These are phyloP conservation scores for Sipha maydis DNA, from an alignment of 2,888 invertebrate species.

Conservation along the genomic window DNA sequence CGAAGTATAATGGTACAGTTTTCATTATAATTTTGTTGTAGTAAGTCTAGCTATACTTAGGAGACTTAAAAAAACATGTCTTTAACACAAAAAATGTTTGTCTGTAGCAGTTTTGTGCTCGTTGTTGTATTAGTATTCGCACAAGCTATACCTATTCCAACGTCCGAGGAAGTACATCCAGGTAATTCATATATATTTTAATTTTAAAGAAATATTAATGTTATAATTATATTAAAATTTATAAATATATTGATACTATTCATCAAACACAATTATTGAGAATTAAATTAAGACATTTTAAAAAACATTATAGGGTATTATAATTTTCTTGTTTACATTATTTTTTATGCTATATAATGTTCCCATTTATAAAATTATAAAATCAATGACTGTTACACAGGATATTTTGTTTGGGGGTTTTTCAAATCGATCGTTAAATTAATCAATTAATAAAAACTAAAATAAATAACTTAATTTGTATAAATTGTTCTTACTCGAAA, in stretches of 20 bases:
- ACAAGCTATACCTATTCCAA: slow-evolving; percentile 33
- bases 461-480: background rate
- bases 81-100: slow-evolving; percentile 49
- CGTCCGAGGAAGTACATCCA: slow-evolving; percentile 22
- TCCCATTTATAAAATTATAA: too few species aligned
- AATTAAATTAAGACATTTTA: background rate
- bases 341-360: background rate
- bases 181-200: slow-evolving; percentile 8
- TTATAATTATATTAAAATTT: background rate
- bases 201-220: background rate
- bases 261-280: background rate
- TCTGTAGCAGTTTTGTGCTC: background rate
- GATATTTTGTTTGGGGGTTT: too few species aligned
- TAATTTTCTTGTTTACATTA: background rate
- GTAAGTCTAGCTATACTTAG: slow-evolving; percentile 54
- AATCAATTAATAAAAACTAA: too few species aligned
- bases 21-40: background rate
- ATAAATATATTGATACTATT: background rate
- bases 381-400: too few species aligned
- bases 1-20: background rate
- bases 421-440: too few species aligned
- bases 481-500: too few species aligned
- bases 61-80: slow-evolving; percentile 52
- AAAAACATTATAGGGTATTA: background rate
- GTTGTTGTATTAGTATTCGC: background rate